Percentiles rank a stretch among this genome's conserved stretches.
Evolutionary conservation across 2,113 vertebrate species (phyloP).

Genomic region (Datnioides undecimradiatus): DNA sequence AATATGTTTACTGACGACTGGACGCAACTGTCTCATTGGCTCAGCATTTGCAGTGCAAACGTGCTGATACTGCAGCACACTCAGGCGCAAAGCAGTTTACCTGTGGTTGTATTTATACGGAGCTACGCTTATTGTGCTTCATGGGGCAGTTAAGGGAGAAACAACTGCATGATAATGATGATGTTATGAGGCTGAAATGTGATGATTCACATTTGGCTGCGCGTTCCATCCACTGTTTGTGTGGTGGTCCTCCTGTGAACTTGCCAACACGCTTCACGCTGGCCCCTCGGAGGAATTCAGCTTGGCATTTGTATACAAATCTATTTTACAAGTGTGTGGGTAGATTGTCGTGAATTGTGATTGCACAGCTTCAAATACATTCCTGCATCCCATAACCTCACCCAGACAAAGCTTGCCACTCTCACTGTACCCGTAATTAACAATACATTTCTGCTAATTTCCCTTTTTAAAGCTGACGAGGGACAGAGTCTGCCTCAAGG

Average conservation of each 20-base stretch:
- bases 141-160: background rate
- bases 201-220: slow-evolving; percentile 14
- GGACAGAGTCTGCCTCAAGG: slow-evolving; percentile 65
- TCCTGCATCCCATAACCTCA: background rate
- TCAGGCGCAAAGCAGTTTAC: background rate
- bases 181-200: slow-evolving; percentile 5
- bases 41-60: background rate
- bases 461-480: slow-evolving; percentile 62
- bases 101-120: background rate
- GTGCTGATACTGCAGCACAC: background rate
- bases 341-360: background rate
- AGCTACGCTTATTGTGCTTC: background rate
- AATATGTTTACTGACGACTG: background rate
- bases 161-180: slow-evolving; percentile 5
- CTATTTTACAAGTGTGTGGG: background rate
- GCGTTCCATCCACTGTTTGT: slow-evolving; percentile 7
- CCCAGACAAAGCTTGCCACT: slow-evolving; percentile 46
- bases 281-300: slow-evolving; percentile 5
- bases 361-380: background rate
- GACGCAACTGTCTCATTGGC: too few relatives aligned
- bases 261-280: background rate
- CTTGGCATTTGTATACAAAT: background rate
- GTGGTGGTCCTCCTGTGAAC: background rate
- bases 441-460: slow-evolving; percentile 65
- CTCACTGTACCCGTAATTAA: slow-evolving; percentile 58